Conservation (phyloP, 2,888 invertebrate genomes). For the Amiota minor region DNA sequence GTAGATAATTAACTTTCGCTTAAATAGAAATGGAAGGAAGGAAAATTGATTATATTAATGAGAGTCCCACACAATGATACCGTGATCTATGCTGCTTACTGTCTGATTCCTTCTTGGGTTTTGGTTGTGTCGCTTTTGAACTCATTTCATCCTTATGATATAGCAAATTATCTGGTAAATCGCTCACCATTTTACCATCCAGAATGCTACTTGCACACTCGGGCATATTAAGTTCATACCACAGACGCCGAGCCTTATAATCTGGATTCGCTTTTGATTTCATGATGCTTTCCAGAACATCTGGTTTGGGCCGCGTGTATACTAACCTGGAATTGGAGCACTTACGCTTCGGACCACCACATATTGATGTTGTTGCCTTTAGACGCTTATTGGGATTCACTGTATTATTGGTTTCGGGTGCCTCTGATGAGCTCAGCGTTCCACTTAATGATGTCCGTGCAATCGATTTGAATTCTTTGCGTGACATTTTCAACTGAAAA, state of each 20-base stretch:
- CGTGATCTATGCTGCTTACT: conserved; percentile 30
- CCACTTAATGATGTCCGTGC: background rate
- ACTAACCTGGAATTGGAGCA: conserved; percentile 64
- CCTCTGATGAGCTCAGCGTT: background rate
- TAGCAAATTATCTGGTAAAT: conserved; percentile 78
- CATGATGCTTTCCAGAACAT: conserved; percentile 63
- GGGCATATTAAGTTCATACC: conserved; percentile 73
- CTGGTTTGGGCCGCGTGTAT: conserved; percentile 68
- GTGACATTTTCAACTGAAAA: too few species aligned
- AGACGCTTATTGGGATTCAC: conserved; percentile 56
- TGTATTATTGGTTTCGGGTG: conserved; percentile 40
- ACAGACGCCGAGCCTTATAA: conserved; percentile 68
- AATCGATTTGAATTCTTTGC: too few species aligned
- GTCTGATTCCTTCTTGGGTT: conserved; percentile 59
- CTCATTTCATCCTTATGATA: conserved; percentile 70
- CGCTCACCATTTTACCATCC: conserved; percentile 74
- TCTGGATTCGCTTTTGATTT: conserved; percentile 71
- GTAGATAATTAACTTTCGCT: conserved; percentile 76
- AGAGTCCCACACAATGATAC: background rate
- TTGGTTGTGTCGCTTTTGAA: conserved; percentile 14
- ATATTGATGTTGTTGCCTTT: conserved; percentile 53
- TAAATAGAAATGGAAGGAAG: conserved; percentile 26
- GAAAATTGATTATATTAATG: conserved; percentile 8
- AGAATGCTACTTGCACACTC: conserved; percentile 68
- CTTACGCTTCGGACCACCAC: conserved; percentile 54